Percentiles rank a stretch among this genome's conserved stretches.
Conservation (phyloP, 2,888 invertebrate species). For the Aphodius granarius region DNA sequence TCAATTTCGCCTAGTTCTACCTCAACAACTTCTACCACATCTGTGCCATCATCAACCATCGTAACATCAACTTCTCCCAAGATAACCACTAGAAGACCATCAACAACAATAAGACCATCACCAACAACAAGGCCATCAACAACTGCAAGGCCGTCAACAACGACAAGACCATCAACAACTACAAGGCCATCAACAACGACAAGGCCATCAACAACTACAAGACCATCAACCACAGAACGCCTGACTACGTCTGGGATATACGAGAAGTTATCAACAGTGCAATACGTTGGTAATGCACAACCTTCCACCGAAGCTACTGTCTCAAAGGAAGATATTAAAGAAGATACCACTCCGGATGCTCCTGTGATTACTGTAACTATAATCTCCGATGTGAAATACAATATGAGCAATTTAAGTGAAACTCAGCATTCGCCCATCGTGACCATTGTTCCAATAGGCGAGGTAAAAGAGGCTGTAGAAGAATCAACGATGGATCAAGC, state of each 20-base stretch:
- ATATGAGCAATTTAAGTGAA: constrained; percentile 8
- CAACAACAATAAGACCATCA: constrained; percentile 14
- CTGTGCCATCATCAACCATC: constrained; percentile 24
- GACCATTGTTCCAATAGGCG: constrained; percentile 5
- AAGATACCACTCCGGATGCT: constrained; percentile 5
- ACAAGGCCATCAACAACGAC: constrained; percentile 21
- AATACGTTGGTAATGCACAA: constrained; percentile 4
- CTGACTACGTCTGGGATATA: constrained; percentile 11
- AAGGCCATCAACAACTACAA: constrained; percentile 19
- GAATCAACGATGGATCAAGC: not conserved
- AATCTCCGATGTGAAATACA: constrained; percentile 17
- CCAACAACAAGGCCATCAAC: constrained; percentile 19
- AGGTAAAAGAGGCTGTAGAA: not conserved
- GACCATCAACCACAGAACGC: not conserved
- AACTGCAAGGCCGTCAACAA: constrained; percentile 14
- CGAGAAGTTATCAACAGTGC: constrained; percentile 15
- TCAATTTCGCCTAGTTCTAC: constrained; percentile 19
- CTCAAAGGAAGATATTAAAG: not conserved
- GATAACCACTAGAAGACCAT: constrained; percentile 20
- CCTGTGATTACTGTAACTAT: constrained; percentile 14
- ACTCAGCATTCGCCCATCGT: constrained; percentile 5
- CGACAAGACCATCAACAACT: constrained; percentile 22
- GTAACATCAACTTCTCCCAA: constrained; percentile 25
- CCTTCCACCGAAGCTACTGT: not conserved
- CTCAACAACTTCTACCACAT: constrained; percentile 21